Evolutionary conservation across 2,797 vertebrate species (phyloP), one percentile per base, ranked within the genome.

Genomic region (Pseudopleuronectes americanus): DNA sequence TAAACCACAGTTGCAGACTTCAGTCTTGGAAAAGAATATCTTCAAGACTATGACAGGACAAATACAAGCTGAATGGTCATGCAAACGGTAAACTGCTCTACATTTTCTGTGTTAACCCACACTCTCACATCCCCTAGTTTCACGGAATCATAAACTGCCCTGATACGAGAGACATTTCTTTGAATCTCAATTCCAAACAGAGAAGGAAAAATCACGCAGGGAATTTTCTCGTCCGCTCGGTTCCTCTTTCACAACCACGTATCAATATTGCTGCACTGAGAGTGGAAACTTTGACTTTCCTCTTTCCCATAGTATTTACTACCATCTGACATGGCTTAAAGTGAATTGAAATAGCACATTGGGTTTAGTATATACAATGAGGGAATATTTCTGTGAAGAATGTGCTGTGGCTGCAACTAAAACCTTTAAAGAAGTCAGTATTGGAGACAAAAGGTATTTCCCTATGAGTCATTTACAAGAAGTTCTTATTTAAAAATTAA

Each of bases 181-280:
- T 38, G 9, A 38, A 38, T 36, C 38, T 28, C n/a, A 31, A 77
- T 6, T 47, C 7, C 59, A 79, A 41, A 64, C n/a, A 55, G 26
- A 51, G 60, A 68, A 77, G 21, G 22, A 55, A 68, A 68, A 76
- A 56, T 17, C 24, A 55, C 1, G 6, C 38, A 5, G 74, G 57
- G 72, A 79, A 76, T 71, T 85, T 81, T 64, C 77, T 66, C 2
- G 31, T 62, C 49, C 53, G 57, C 59, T 33, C 16, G 4, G 69
- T 89, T 89, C 84, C 86, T 82, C 77, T 84, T 87, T 86, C 80
- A 76, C 54, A 54, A 70, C 8, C 58, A 65, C 43, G 8, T 22
- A 76, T 71, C 75, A 53, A 49, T 48, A 63, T 1, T 21, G 24
- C 47, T 47, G 22, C 41, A 60, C 45, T 33, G 48, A 64, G 68